Percentiles rank a stretch among this genome's conserved stretches.
These are phyloP conservation scores for Caenorhabditis panamensis DNA, from an alignment of 2,888 invertebrate genomes.

Conservation along the genomic window DNA sequence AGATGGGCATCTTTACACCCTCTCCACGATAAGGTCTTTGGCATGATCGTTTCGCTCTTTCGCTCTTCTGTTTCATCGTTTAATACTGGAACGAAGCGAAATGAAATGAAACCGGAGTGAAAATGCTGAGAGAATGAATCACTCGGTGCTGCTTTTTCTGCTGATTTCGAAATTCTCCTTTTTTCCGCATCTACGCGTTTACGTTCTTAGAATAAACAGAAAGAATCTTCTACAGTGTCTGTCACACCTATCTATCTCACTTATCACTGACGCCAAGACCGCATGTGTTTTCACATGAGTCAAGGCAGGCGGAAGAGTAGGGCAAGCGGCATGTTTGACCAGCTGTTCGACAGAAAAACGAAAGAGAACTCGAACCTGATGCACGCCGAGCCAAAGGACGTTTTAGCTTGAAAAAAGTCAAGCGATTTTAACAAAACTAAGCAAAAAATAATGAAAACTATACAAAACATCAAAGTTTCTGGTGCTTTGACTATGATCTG, in stretches of 20 bases:
- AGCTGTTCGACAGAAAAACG: slow-evolving; percentile 28
- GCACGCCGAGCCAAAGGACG: background rate
- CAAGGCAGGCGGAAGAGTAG: slow-evolving; percentile 16
- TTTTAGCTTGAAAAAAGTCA: no score
- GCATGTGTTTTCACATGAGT: slow-evolving; percentile 7
- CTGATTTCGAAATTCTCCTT: no score
- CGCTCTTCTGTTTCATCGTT: background rate
- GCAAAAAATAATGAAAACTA: no score
- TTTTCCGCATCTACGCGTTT: background rate
- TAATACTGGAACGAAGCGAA: slow-evolving; percentile 26
- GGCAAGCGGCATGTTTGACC: slow-evolving; percentile 17
- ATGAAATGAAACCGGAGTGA: no score
- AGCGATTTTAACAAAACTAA: background rate
- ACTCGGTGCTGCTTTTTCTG: no score
- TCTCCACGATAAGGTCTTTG: background rate
- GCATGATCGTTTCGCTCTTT: background rate
- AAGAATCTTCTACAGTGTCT: background rate
- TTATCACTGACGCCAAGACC: background rate
- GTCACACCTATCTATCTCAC: slow-evolving; percentile 21
- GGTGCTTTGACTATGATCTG: background rate
- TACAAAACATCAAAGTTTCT: no score
- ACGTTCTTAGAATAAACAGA: background rate
- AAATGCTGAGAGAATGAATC: slow-evolving; percentile 18
- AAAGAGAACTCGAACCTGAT: background rate
- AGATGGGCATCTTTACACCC: slow-evolving; percentile 5